phyloP scores from a whole-genome alignment of 2,888 invertebrate genomes.

The Pseudococcus jackbeardsleyi region DNA sequence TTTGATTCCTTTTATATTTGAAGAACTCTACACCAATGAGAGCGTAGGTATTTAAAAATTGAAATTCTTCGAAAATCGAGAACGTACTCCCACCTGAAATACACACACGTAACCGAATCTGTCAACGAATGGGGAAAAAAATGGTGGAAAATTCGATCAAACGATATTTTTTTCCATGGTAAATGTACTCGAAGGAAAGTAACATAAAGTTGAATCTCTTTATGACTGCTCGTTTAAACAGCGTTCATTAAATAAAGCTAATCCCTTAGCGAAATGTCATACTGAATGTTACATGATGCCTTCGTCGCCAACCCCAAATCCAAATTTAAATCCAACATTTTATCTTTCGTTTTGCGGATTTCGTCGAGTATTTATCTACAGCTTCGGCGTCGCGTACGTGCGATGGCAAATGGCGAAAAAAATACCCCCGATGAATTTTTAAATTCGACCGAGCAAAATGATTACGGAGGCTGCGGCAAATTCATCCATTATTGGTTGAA shows the following conservation, averaged over 20 bases:
- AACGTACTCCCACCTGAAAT: background rate
- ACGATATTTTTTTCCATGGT: background rate
- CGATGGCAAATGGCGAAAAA: background rate
- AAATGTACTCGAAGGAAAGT: slow-evolving; percentile 21
- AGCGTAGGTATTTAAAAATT: no score
- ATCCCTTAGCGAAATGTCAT: slow-evolving; percentile 39
- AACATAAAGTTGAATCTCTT: slow-evolving; percentile 45
- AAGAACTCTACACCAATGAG: no score
- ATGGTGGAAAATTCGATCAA: slow-evolving; percentile 20
- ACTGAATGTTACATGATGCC: slow-evolving; percentile 22
- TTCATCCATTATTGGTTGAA: background rate
- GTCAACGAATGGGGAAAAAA: no score
- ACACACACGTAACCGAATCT: background rate
- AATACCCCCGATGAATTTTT: background rate
- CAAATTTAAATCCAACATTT: slow-evolving; percentile 27
- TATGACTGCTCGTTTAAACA: slow-evolving; percentile 12
- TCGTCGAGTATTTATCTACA: background rate
- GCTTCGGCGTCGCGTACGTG: background rate
- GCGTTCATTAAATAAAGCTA: slow-evolving; percentile 32
- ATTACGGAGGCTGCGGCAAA: background rate
- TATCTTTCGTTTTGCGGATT: slow-evolving; percentile 19
- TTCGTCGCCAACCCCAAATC: background rate
- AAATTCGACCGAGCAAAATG: background rate
- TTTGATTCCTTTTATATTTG: no score
- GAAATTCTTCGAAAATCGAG: background rate